phyloP scores from a whole-genome alignment of 2,888 invertebrate genomes.

The Pachymerium ferrugineum region DNA sequence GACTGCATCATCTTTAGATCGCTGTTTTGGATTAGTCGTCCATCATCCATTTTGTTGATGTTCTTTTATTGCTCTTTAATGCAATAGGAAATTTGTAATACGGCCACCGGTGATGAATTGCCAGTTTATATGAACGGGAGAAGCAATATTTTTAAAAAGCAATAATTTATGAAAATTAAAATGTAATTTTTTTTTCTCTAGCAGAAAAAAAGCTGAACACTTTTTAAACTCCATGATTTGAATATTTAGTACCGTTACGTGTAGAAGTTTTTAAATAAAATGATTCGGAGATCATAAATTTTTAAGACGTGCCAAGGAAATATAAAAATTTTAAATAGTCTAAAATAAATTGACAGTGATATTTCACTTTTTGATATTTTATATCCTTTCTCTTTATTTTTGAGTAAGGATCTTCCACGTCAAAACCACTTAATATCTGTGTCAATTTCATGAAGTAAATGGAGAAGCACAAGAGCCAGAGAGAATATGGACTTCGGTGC shows the following conservation, averaged over 20 bases:
- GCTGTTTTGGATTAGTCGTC: background rate
- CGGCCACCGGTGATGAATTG: slow-evolving; percentile 19
- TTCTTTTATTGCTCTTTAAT: slow-evolving; percentile 24
- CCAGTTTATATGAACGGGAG: slow-evolving; percentile 3
- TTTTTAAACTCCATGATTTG: background rate
- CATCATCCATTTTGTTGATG: slow-evolving; percentile 25
- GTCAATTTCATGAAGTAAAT: slow-evolving; percentile 3
- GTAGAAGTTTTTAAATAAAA: background rate
- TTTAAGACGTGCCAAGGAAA: too few species aligned
- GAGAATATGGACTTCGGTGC: background rate
- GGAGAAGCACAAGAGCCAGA: background rate
- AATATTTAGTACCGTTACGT: background rate
- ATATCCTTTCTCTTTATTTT: background rate
- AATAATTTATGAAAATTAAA: slow-evolving; percentile 24
- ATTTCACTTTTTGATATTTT: background rate
- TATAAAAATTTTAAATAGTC: too few species aligned
- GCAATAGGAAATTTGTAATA: slow-evolving; percentile 14
- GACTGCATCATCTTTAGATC: slow-evolving; percentile 5
- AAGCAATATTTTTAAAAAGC: slow-evolving; percentile 14
- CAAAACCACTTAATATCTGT: slow-evolving; percentile 1
- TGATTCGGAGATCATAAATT: too few species aligned
- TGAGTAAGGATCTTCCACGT: background rate
- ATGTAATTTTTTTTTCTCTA: background rate
- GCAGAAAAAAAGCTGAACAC: background rate
- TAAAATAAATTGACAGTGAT: background rate